Conservation (phyloP, 2,113 vertebrate genomes). For the Tautogolabrus adspersus region DNA sequence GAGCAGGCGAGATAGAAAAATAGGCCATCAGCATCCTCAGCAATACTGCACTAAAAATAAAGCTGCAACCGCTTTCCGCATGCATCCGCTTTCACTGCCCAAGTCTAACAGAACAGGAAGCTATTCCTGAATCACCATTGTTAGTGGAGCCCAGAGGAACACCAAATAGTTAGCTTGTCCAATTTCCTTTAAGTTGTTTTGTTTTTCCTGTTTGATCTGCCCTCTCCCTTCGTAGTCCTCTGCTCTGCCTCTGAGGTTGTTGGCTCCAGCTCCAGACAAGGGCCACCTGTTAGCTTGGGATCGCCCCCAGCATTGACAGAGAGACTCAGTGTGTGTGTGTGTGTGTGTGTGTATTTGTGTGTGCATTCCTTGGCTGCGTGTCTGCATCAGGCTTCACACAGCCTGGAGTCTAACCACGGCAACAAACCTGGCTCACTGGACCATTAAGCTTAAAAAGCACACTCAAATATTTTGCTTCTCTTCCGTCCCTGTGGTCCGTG, state of each 20-base stretch:
- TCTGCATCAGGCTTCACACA: constrained; percentile 42
- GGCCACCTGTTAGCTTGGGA: constrained; percentile 59
- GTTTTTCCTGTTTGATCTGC: constrained; percentile 51
- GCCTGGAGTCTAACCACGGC: constrained; percentile 34
- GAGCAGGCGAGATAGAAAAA: constrained; percentile 53
- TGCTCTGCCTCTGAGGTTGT: constrained; percentile 34
- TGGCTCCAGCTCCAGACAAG: constrained; percentile 45
- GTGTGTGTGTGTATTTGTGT: neutral
- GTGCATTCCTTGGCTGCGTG: constrained; percentile 33
- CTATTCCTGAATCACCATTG: constrained; percentile 60
- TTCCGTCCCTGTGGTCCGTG: constrained; percentile 31
- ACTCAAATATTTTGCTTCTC: constrained; percentile 47
- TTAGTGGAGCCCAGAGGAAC: constrained; percentile 46
- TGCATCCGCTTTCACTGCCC: constrained; percentile 54
- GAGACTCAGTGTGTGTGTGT: neutral
- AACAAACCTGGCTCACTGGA: constrained; percentile 59
- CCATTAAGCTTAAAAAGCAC: constrained; percentile 54
- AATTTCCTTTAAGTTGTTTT: constrained; percentile 48
- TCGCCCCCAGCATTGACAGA: constrained; percentile 42
- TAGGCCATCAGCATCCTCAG: constrained; percentile 54
- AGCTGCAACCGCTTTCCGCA: constrained; percentile 32
- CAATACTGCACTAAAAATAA: constrained; percentile 62
- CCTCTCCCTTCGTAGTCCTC: constrained; percentile 22
- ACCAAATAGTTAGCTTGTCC: constrained; percentile 44
- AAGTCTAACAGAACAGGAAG: constrained; percentile 56